Conservation (phyloP, 2,797 vertebrate species). For the Silurus lanzhouensis region DNA sequence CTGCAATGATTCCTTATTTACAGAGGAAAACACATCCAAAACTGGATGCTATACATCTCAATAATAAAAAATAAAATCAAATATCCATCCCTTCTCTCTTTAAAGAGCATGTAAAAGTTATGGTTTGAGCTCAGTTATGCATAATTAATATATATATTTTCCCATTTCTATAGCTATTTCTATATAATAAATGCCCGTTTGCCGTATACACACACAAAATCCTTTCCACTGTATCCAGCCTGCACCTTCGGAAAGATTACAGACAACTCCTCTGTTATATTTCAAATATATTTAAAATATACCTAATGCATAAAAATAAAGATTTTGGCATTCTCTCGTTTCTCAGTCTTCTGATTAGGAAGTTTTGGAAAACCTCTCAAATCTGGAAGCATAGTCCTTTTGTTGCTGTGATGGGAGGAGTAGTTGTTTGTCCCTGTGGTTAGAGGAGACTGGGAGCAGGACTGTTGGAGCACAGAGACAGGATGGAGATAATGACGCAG, state of each 20-base stretch:
- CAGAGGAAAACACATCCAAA: slow-evolving; percentile 76
- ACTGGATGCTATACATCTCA: slow-evolving; percentile 73
- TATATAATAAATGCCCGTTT: slow-evolving; percentile 77
- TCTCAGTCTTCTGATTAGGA: slow-evolving; percentile 73
- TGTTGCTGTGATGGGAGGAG: slow-evolving; percentile 60
- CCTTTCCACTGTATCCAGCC: slow-evolving; percentile 77
- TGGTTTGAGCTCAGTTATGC: slow-evolving; percentile 81
- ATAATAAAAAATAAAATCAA: slow-evolving; percentile 68
- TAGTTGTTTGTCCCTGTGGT: slow-evolving; percentile 51
- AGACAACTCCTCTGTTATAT: slow-evolving; percentile 91
- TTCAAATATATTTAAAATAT: slow-evolving; percentile 99
- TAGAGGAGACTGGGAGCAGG: slow-evolving; percentile 59
- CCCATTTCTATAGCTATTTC: slow-evolving; percentile 59
- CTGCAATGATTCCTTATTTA: slow-evolving; percentile 86
- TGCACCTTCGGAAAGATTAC: slow-evolving; percentile 99
- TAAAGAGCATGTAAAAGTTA: slow-evolving; percentile 88
- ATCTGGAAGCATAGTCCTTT: slow-evolving; percentile 82
- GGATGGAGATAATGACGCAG: slow-evolving; percentile 19
- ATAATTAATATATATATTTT: slow-evolving; percentile 70
- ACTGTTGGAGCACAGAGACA: slow-evolving; percentile 23
- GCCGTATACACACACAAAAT: slow-evolving; percentile 72
- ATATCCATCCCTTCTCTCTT: slow-evolving; percentile 78
- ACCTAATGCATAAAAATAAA: slow-evolving; percentile 99
- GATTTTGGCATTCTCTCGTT: slow-evolving; percentile 94
- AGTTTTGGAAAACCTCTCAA: slow-evolving; percentile 78